A percentile compares a stretch with the other conserved stretches of the same genome.
These are phyloP conservation scores for Sitophilus oryzae DNA, from an alignment of 1,140 invertebrate species.

Conservation along the genomic window DNA sequence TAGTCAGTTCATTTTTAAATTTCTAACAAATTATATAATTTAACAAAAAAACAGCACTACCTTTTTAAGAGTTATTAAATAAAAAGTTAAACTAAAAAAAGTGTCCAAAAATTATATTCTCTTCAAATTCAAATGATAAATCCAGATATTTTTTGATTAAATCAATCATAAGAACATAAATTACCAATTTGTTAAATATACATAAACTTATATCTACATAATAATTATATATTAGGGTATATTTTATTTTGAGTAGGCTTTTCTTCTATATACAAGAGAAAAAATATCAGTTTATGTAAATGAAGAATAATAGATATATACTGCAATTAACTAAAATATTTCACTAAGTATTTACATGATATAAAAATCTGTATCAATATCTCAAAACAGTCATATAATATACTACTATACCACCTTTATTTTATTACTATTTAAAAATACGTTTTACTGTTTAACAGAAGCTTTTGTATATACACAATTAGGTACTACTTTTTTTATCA, in stretches of 20 bases:
- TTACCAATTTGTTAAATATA: background rate
- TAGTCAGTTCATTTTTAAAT: background rate
- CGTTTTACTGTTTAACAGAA: too few relatives aligned
- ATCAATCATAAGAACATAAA: background rate
- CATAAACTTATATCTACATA: background rate
- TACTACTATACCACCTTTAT: too few relatives aligned
- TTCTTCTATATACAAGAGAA: background rate
- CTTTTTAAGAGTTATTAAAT: too few relatives aligned
- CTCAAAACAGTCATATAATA: too few relatives aligned
- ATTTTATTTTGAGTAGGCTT: background rate
- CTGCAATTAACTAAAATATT: background rate
- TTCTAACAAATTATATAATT: too few relatives aligned
- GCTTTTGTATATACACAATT: too few relatives aligned
- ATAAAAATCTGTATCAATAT: too few relatives aligned
- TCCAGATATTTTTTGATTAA: background rate
- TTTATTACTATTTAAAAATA: too few relatives aligned
- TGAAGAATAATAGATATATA: background rate
- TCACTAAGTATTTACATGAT: background rate
- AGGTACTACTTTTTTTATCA: too few relatives aligned
- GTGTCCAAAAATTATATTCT: background rate
- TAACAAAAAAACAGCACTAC: too few relatives aligned
- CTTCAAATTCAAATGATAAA: background rate
- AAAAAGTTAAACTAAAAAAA: background rate
- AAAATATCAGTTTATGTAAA: background rate
- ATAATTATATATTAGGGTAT: conserved; percentile 1